Percentiles rank a stretch among this genome's conserved stretches.
Conservation (phyloP, 2,113 vertebrate species). For the Catharus bicknelli region DNA sequence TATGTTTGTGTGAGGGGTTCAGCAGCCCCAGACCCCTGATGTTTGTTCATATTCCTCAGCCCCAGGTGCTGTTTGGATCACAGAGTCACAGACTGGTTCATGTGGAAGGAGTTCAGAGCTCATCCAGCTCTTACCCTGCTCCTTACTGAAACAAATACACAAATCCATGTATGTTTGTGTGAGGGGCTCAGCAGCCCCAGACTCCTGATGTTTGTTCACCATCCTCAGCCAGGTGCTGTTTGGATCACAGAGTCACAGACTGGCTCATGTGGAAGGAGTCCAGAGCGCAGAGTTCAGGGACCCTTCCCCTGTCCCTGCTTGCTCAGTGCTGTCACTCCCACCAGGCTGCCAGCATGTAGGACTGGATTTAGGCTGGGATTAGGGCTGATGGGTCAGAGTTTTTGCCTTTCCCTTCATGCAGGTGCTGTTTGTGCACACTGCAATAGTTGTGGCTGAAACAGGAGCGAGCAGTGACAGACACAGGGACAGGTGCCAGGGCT, state of each 20-base stretch:
- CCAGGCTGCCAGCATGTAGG: rapidly evolving
- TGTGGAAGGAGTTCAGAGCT: too few relatives aligned
- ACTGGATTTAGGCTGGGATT: not conserved
- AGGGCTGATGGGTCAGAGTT: not conserved
- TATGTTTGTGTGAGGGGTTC: not conserved
- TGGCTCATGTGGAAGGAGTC: too few relatives aligned
- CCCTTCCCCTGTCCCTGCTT: rapidly evolving
- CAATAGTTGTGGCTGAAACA: not conserved
- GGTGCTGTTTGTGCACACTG: rapidly evolving
- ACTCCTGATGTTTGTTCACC: too few relatives aligned
- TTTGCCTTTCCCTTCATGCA: not conserved
- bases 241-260: too few relatives aligned
- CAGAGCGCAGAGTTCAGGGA: not conserved
- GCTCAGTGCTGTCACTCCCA: not conserved
- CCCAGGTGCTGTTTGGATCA: too few relatives aligned
- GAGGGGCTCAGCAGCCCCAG: not conserved
- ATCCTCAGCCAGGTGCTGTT: too few relatives aligned
- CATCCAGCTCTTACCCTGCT: too few relatives aligned
- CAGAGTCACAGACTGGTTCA: too few relatives aligned
- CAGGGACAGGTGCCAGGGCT: not conserved
- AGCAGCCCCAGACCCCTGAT: not conserved
- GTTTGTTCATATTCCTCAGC: rapidly evolving
- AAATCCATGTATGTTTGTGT: not conserved
- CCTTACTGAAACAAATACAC: not conserved
- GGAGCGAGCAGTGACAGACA: not conserved